Conservation (phyloP, 2,113 vertebrate genomes). For the Mungos mungo region DNA sequence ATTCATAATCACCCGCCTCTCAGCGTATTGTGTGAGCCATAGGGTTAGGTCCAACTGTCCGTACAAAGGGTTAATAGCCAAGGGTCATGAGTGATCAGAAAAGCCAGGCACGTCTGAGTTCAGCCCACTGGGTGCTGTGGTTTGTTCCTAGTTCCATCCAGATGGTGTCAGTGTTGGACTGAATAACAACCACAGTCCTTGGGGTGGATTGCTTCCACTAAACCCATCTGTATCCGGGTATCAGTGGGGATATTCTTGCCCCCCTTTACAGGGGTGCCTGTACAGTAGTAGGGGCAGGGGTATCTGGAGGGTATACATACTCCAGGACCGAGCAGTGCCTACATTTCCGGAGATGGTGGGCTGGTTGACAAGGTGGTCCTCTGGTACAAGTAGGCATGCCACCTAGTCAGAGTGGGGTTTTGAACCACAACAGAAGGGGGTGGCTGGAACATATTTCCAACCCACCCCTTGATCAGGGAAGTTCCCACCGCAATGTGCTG, state of each 20-base stretch:
- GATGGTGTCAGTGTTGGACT: neutral
- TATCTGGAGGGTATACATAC: neutral
- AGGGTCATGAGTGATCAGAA: neutral
- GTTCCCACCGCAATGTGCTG: neutral
- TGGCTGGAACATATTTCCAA: neutral
- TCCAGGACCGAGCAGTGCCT: neutral
- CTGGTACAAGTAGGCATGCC: neutral
- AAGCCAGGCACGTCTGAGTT: neutral
- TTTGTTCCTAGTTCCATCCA: neutral
- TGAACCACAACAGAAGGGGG: neutral
- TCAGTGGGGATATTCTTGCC: neutral
- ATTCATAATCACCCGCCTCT: neutral
- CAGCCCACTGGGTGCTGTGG: neutral
- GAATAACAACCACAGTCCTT: neutral
- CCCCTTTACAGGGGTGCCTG: neutral
- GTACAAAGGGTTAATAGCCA: neutral
- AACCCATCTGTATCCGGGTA: neutral
- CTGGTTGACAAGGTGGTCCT: neutral
- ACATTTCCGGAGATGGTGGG: neutral
- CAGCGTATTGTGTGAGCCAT: neutral
- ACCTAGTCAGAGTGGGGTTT: neutral
- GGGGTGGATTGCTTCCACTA: neutral
- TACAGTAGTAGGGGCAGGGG: neutral
- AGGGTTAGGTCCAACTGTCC: neutral
- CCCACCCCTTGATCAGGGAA: neutral